A percentile compares a stretch with the other conserved stretches of the same genome.
These are phyloP conservation scores for Amiota minor DNA, from an alignment of 2,888 invertebrate species.

Conservation along the genomic window DNA sequence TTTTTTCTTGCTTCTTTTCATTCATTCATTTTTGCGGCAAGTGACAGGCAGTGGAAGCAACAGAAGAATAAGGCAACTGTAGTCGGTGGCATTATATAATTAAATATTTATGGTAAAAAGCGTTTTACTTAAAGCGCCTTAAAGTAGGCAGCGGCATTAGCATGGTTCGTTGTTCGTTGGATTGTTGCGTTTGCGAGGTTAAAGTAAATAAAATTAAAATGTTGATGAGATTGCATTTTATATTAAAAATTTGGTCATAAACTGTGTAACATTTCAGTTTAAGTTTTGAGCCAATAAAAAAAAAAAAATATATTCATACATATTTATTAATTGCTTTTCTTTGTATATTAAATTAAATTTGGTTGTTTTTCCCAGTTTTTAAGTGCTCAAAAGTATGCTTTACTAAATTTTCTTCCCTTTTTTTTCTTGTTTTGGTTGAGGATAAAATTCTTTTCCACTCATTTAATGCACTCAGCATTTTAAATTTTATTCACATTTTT, in stretches of 20 bases:
- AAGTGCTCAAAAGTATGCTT: neutral
- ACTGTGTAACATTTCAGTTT: neutral
- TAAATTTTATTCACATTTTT: neutral
- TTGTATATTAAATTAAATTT: neutral
- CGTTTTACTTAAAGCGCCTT: conserved; percentile 21
- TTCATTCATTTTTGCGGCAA: neutral
- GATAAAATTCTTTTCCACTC: neutral
- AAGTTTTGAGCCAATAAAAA: neutral
- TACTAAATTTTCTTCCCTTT: neutral
- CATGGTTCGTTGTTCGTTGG: neutral
- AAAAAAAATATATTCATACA: too few species aligned
- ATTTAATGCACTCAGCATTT: neutral
- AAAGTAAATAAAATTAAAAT: neutral
- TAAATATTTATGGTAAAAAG: conserved; percentile 60
- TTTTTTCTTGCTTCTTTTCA: neutral
- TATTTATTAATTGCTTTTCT: neutral
- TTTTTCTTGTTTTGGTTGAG: neutral
- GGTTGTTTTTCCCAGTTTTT: too few species aligned
- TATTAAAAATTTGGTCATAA: neutral
- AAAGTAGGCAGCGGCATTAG: neutral
- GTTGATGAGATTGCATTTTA: neutral
- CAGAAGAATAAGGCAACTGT: neutral
- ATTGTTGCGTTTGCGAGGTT: neutral
- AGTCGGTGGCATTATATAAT: conserved; percentile 54
- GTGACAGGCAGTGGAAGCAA: conserved; percentile 1